Evolutionary conservation across 2,113 vertebrate species (phyloP).

Genomic region (Microtus ochrogaster): DNA sequence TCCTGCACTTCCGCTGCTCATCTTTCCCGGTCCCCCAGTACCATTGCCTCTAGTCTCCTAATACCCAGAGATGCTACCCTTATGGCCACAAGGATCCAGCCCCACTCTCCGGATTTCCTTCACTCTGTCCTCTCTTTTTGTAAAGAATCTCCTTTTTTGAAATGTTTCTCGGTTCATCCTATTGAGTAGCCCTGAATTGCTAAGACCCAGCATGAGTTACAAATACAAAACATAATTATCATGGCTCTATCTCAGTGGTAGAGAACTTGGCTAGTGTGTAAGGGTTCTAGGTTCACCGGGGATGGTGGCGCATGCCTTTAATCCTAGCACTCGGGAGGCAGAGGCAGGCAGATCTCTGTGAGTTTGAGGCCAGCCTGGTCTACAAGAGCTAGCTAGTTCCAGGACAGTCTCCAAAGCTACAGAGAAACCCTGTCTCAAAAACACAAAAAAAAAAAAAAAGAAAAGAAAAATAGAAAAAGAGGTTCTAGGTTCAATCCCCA

Average conservation of each 20-base stretch:
- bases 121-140: not conserved
- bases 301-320: no score
- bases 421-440: no score
- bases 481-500: not conserved
- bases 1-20: not conserved
- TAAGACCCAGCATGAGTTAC: not conserved
- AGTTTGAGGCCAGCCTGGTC: no score
- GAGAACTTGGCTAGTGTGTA: not conserved
- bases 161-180: not conserved
- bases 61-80: not conserved
- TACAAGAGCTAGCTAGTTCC: no score
- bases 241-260: not conserved
- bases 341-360: no score
- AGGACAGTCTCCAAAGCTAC: no score
- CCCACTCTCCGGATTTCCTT: no score
- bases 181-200: not conserved
- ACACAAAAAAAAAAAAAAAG: no score
- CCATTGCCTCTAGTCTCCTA: not conserved
- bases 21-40: rapidly evolving
- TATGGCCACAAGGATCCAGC: not conserved
- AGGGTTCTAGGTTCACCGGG: not conserved
- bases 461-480: not conserved
- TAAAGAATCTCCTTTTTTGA: not conserved
- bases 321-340: no score
- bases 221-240: not conserved